Percentiles rank a stretch among this genome's conserved stretches.
Conservation (phyloP, 1,140 invertebrate genomes). For the Caenorhabditis elegans region WBcel235 BX284606.5:3790001-3790500, state of each 20-base stretch:
- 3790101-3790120: neutral
- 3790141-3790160: neutral
- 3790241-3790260: neutral
- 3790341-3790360: slow-evolving; percentile 9
- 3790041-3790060: slow-evolving; percentile 21
- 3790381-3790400: neutral
- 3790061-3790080: neutral
- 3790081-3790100: neutral
- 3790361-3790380: neutral
- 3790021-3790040: neutral
- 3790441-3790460: neutral
- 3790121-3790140: neutral
- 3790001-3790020: neutral
- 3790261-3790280: slow-evolving; percentile 37
- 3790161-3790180: neutral
- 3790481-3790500: slow-evolving; percentile 9
- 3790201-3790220: slow-evolving; percentile 39
- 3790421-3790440: too few species aligned
- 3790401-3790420: neutral
- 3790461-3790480: neutral
- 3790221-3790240: neutral
- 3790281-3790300: slow-evolving; percentile 43
- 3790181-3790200: slow-evolving; percentile 40
- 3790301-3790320: slow-evolving; percentile 40
- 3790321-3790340: slow-evolving; percentile 27